These are phyloP conservation scores for Phrynocephalus versicolor DNA, from an alignment of 2,113 vertebrate genomes.

Conservation along the genomic window DNA sequence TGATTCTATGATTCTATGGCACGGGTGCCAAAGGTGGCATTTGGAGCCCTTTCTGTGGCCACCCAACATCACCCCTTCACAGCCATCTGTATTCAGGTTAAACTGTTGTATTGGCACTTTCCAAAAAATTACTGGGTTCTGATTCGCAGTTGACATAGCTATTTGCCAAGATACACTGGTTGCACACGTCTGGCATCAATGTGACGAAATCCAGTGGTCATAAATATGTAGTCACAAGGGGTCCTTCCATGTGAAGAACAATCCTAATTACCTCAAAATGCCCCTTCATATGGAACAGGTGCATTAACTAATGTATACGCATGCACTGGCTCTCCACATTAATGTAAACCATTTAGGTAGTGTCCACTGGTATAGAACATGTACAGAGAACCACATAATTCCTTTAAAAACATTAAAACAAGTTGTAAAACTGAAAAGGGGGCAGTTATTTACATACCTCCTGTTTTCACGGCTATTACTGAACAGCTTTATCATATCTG, in stretches of 20 bases:
- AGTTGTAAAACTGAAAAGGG: not conserved
- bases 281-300: not conserved
- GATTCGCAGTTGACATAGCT: no score
- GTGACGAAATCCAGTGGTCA: not conserved
- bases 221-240: not conserved
- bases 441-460: slow-evolving; percentile 77
- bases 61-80: no score
- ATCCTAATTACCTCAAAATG: not conserved
- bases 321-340: not conserved
- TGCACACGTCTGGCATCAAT: not conserved
- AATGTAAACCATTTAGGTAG: not conserved
- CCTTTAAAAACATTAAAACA: not conserved
- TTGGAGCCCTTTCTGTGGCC: no score
- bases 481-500: slow-evolving; percentile 99
- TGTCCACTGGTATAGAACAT: not conserved
- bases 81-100: no score
- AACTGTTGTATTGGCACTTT: no score
- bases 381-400: not conserved
- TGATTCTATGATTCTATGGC: no score
- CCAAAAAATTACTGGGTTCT: no score
- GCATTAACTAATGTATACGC: not conserved
- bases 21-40: no score
- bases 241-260: not conserved
- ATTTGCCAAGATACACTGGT: not conserved
- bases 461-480: slow-evolving; percentile 98